Base-by-base conservation (phyloP, 2,888 invertebrate genomes). In the Amphipoea oculea region DNA sequence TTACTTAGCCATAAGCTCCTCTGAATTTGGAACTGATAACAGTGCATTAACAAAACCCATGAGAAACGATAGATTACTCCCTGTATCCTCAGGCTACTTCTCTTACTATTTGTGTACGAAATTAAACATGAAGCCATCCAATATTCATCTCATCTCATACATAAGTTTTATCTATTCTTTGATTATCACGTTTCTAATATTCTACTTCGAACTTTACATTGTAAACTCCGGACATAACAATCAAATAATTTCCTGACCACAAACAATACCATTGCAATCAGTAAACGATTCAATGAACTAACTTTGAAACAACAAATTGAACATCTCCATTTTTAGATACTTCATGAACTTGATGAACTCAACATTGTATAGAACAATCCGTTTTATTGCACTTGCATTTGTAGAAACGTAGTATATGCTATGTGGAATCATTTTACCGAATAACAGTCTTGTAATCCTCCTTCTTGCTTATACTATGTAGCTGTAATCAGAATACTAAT, bases 401-500 rank as follows among this genome's bases (percentile, higher is more conserved):
- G 9, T 51, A 65, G 6, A 63, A 84, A 57, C 40, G 11, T 14
- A 57, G 83, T 69, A 65, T 54, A 72, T 66, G 67, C 40, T 65
- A 1, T 54, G 2, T 51, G 14, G 9, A 42, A 48, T 14, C 0
- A 36, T 29, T 66, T 23, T 42, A 51, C 4, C 29, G 40, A 12
- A 17, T 1, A 69, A 17, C 4, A 40, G 11, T 20, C 1, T 36
- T 29, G 11, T 7, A 48, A 48, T 57, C 17, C 17, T 57, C 17
- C 17, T 72, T 36, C 12, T 48, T 48, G 12, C 48, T 48, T 48
- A 48, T 48, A 48, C 48, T 48, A 12, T 48, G 12, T 96, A 93
- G 95, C 93, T 78, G 91, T 93, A 94, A 96, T 95, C 94, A 96
- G 93, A 94, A 95, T 94, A 92, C 94, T 93, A 94, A 94, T 95